Evolutionary conservation across 1,140 invertebrate species (phyloP).

Genomic region (fruit fly (Drosophila melanogaster)): DNA sequence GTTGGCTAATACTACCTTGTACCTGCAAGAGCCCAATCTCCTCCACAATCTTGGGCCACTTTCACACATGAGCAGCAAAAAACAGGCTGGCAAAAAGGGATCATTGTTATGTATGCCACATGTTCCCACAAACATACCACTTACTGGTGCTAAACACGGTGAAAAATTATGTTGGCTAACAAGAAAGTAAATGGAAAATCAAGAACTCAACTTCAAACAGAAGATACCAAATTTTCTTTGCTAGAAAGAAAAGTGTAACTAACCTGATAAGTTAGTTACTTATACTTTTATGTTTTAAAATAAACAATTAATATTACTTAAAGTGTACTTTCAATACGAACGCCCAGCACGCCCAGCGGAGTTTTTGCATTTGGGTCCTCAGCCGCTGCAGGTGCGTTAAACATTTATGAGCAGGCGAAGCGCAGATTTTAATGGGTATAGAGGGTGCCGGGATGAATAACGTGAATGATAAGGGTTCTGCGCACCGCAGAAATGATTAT

Average conservation of each 20-base stretch:
- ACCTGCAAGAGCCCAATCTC: conserved; percentile 10
- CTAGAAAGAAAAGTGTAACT: no score
- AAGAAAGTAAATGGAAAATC: background rate
- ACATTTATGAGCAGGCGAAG: conserved; percentile 69
- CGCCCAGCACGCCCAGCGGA: conserved; percentile 12
- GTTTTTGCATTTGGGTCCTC: conserved; percentile 11
- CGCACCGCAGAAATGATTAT: conserved; percentile 72
- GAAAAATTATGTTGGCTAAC: background rate
- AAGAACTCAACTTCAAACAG: background rate
- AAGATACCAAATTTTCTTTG: background rate
- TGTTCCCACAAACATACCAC: conserved; percentile 10
- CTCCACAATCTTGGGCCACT: conserved; percentile 6
- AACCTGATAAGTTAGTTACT: no score
- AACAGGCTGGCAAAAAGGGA: conserved; percentile 36
- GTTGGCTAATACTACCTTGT: conserved; percentile 57
- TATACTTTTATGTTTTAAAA: background rate
- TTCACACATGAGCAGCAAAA: conserved; percentile 33
- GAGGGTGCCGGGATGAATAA: background rate
- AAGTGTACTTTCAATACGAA: conserved; percentile 1
- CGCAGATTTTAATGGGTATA: conserved; percentile 45
- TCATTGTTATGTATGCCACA: conserved; percentile 54
- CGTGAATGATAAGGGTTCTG: background rate
- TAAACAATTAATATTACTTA: background rate
- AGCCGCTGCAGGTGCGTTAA: conserved; percentile 73
- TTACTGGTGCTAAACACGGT: conserved; percentile 4